Conservation (phyloP, 2,113 vertebrate genomes). For the Guaruba guarouba region DNA sequence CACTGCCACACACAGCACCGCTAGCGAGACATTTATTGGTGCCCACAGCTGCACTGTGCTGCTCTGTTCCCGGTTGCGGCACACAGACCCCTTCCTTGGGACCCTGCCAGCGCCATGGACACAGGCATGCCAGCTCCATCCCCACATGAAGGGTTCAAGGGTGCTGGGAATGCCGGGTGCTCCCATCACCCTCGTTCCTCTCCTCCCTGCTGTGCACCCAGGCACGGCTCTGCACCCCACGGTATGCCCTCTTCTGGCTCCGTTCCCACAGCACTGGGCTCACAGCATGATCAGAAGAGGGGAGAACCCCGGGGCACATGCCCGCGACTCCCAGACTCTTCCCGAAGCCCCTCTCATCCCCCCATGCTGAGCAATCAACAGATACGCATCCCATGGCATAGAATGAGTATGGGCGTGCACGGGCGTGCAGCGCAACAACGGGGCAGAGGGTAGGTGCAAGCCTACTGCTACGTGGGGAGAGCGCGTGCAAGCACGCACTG, state of each 20-base stretch:
- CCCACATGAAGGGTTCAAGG: too few relatives aligned
- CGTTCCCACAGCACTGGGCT: background rate
- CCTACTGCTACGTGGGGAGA: background rate
- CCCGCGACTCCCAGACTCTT: background rate
- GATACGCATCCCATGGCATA: fast-evolving
- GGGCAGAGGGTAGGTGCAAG: background rate
- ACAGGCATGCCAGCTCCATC: too few relatives aligned
- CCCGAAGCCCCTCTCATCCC: background rate
- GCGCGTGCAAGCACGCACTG: background rate
- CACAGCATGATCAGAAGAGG: background rate
- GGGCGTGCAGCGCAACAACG: background rate
- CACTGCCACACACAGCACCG: fast-evolving
- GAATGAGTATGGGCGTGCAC: background rate
- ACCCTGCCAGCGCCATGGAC: background rate
- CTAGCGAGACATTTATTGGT: background rate
- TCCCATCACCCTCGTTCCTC: background rate
- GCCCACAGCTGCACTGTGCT: background rate
- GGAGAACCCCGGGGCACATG: background rate
- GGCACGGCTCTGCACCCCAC: background rate
- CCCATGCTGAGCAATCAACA: background rate
- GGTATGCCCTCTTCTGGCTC: background rate
- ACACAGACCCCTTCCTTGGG: background rate
- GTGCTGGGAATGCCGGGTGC: background rate
- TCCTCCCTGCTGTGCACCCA: background rate
- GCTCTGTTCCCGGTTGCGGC: fast-evolving